A percentile compares a stretch with the other conserved stretches of the same genome.
These are phyloP conservation scores for Trogon melanurus DNA, from an alignment of 2,113 vertebrate species.

Conservation along the genomic window DNA sequence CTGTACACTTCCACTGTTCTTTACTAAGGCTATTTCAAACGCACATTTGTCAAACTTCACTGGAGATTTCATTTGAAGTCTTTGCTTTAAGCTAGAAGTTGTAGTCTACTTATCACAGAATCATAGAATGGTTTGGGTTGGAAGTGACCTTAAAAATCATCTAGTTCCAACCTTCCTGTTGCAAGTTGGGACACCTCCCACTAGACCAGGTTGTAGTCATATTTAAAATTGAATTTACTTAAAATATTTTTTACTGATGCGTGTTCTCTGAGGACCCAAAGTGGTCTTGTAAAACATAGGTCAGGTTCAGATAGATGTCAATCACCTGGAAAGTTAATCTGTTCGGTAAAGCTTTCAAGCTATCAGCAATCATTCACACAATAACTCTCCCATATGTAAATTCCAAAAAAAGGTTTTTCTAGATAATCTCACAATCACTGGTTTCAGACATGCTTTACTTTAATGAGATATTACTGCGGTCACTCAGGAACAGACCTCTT, in stretches of 20 bases:
- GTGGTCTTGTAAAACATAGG: neutral
- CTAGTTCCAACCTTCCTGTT: too few relatives aligned
- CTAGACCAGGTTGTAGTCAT: neutral
- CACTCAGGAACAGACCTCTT: neutral
- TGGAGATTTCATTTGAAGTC: neutral
- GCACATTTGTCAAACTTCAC: neutral
- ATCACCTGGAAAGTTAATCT: neutral
- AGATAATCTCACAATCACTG: neutral
- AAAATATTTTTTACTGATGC: neutral
- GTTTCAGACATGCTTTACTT: neutral
- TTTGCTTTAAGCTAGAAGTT: neutral
- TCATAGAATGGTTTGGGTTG: too few relatives aligned
- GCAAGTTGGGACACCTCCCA: too few relatives aligned
- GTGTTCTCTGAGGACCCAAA: neutral
- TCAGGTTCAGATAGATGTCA: neutral
- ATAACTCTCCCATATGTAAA: neutral
- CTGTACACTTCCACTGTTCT: neutral
- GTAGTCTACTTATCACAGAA: neutral
- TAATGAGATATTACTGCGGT: neutral
- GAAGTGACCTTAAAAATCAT: too few relatives aligned
- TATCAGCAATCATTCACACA: neutral
- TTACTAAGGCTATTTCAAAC: neutral
- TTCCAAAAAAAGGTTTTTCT: neutral
- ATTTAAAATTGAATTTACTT: neutral
- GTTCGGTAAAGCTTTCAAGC: neutral